phyloP scores from a whole-genome alignment of 1,140 invertebrate species.

The Diabrotica virgifera region DNA sequence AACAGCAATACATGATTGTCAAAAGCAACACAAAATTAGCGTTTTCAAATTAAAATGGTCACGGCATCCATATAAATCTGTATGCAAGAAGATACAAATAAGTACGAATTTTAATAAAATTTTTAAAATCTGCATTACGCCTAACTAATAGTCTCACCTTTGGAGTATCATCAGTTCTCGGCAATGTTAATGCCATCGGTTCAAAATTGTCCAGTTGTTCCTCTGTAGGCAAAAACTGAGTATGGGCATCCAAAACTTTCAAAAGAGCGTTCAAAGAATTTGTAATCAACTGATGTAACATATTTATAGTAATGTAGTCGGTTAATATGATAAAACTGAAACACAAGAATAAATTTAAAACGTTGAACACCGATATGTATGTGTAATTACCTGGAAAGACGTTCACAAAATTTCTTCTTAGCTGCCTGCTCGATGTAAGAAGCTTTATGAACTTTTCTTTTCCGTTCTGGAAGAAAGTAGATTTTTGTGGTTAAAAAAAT shows the following conservation, averaged over 20 bases:
- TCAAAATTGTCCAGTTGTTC: slow-evolving; percentile 36
- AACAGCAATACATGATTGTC: too few species aligned
- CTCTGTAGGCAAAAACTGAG: slow-evolving; percentile 55
- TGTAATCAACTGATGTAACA: slow-evolving; percentile 63
- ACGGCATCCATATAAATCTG: too few species aligned
- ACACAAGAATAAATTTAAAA: slow-evolving; percentile 15
- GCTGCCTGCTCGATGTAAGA: slow-evolving; percentile 80
- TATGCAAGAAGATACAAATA: too few species aligned
- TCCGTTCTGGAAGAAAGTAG: slow-evolving; percentile 10
- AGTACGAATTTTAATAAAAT: too few species aligned
- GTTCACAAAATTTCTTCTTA: slow-evolving; percentile 72
- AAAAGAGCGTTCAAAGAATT: slow-evolving; percentile 64
- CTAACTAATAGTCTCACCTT: slow-evolving; percentile 23
- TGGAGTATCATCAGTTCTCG: slow-evolving; percentile 30
- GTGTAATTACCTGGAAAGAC: slow-evolving; percentile 60
- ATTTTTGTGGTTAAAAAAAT: too few species aligned
- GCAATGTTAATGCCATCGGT: slow-evolving; percentile 17
- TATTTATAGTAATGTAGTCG: slow-evolving; percentile 71
- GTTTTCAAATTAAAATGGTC: too few species aligned
- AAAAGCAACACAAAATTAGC: too few species aligned
- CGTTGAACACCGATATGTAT: not conserved
- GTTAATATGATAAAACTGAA: slow-evolving; percentile 70
- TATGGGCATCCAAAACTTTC: slow-evolving; percentile 57
- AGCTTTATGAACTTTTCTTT: slow-evolving; percentile 56
- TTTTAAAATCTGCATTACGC: too few species aligned